Evolutionary conservation across 2,797 vertebrate genomes (phyloP), one percentile per base, ranked within the genome.

Genomic region (Diceros bicornis): DNA sequence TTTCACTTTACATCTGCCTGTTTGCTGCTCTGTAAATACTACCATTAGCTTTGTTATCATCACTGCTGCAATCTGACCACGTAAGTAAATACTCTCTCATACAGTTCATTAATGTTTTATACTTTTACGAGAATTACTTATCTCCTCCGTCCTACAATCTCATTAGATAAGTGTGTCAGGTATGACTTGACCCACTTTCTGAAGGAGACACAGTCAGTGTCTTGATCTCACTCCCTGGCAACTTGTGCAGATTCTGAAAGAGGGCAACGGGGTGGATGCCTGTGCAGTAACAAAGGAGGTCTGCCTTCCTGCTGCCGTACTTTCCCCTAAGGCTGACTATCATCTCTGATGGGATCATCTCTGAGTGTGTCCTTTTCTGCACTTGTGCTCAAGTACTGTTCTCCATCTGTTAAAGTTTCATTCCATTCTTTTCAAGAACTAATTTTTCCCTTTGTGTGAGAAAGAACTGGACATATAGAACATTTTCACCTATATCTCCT

Each of bases 1-100:
- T 68, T 91, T 96, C n/a, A 1, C 41, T 84, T 75, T 57, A 75
- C 71, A 92, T 92, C 71, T 90, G 84, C n/a, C 32, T 79, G 23
- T 79, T 96, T 37, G 21, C 79, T 95, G 7, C 75, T 71, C 32
- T 81, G 32, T 75, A 83, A 93, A 97, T 11, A 55, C 25, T 75
- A 47, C 41, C 50, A 72, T 89, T 47, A 75, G 16, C 66, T 95
- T 96, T 89, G 25, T 89, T 84, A 68, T 75, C 34, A 61, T 61
- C 10, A 2, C 61, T 72, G 37, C 14, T 84, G 21, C 50, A 47
- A 41, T 74, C 52, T 72, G 69, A 82, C 37, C 50, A 47, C 12
- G 6, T 41, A 71, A 83, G 77, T 55, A 88, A 72, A 69, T 59
- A 82, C 14, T 81, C 18, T 12, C 18, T 68, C 29, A 16, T 13